phyloP scores from a whole-genome alignment of 1,140 invertebrate genomes.

The Cydia splendana region DNA sequence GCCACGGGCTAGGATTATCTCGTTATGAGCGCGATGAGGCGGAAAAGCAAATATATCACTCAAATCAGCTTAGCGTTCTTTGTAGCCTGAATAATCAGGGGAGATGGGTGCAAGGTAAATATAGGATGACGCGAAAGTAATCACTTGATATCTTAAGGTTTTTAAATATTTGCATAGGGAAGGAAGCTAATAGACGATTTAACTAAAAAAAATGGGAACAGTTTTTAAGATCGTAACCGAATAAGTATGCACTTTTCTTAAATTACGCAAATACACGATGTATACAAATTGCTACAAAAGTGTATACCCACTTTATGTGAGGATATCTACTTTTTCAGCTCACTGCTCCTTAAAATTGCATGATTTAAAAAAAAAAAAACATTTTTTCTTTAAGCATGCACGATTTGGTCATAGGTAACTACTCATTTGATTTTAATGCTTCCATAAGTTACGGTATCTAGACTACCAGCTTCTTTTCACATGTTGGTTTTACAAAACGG shows the following conservation, averaged over 20 bases:
- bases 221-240: neutral
- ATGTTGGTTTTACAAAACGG: too few relatives aligned
- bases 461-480: too few relatives aligned
- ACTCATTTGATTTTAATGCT: too few relatives aligned
- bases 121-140: neutral
- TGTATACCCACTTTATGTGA: too few relatives aligned
- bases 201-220: neutral
- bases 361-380: too few relatives aligned
- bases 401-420: too few relatives aligned
- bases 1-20: constrained; percentile 53
- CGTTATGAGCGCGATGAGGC: constrained; percentile 46
- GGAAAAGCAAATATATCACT: constrained; percentile 37
- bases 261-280: neutral
- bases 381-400: too few relatives aligned
- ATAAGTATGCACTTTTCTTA: neutral
- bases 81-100: constrained; percentile 13
- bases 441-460: too few relatives aligned
- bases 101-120: neutral
- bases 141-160: neutral
- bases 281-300: too few relatives aligned
- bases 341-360: too few relatives aligned
- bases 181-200: neutral
- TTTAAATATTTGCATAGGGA: neutral
- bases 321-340: too few relatives aligned
- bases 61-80: constrained; percentile 22